These are phyloP conservation scores for Amorpha juglandis DNA, from an alignment of 2,888 invertebrate genomes.

Conservation along the genomic window DNA sequence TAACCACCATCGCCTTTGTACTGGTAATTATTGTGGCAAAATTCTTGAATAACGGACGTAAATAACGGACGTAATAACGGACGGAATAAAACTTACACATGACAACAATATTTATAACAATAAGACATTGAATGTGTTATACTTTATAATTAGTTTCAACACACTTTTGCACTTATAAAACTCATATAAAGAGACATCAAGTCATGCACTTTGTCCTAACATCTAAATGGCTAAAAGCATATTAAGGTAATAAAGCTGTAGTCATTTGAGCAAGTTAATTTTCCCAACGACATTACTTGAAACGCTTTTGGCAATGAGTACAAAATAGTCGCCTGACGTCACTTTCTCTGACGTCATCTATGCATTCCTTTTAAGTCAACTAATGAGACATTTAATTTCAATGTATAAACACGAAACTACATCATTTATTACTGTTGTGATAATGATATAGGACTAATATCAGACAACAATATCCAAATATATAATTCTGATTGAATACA, in stretches of 20 bases:
- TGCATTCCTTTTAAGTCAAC: conserved; percentile 26
- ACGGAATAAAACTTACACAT: no score
- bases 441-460: no score
- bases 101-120: no score
- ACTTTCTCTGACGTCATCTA: conserved; percentile 47
- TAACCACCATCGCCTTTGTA: no score
- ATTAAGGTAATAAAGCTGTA: conserved; percentile 10
- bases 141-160: not conserved
- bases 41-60: no score
- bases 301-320: conserved; percentile 43
- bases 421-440: no score
- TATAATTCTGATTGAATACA: no score
- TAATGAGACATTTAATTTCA: conserved; percentile 1
- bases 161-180: conserved; percentile 12
- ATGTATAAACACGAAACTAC: not conserved
- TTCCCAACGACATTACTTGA: conserved; percentile 40
- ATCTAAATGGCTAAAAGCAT: conserved; percentile 6
- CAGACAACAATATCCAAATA: no score
- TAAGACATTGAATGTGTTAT: not conserved
- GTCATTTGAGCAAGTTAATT: conserved; percentile 32
- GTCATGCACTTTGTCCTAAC: not conserved
- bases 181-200: not conserved
- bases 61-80: no score
- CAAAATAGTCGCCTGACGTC: conserved; percentile 47
- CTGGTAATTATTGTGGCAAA: no score